Evolutionary conservation across 2,113 vertebrate species (phyloP).

Genomic region (Rhegmatorhina hoffmannsi): DNA sequence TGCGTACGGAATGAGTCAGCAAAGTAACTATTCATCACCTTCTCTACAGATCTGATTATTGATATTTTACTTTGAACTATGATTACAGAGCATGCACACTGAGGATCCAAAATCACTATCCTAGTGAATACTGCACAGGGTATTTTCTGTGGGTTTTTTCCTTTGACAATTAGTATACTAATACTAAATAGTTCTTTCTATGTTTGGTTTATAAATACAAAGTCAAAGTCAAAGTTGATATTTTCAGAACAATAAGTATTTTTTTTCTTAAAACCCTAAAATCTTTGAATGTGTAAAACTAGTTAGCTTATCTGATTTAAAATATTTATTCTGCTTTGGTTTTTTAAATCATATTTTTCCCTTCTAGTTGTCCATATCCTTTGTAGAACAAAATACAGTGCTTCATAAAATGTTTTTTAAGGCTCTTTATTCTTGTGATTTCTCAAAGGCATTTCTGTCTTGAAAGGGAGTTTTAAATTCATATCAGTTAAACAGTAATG

Average conservation of each 20-base stretch:
- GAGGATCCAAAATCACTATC: neutral
- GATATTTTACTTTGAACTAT: neutral
- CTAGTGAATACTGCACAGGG: neutral
- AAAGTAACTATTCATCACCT: neutral
- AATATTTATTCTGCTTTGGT: neutral
- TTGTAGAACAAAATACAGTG: neutral
- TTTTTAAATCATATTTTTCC: neutral
- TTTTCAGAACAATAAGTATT: neutral
- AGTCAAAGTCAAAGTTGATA: neutral
- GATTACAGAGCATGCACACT: neutral
- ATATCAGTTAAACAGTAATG: neutral
- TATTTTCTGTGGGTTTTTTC: fast-evolving
- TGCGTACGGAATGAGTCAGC: neutral
- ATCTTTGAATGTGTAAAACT: neutral
- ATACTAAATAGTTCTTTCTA: neutral
- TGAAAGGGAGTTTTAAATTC: neutral
- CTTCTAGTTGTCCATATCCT: neutral
- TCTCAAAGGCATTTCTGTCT: neutral
- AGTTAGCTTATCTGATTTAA: neutral
- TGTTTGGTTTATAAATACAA: neutral
- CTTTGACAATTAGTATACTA: neutral
- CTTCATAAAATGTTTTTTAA: neutral
- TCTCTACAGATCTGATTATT: neutral
- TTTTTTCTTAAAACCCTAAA: neutral
- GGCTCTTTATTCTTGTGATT: neutral